Percentiles rank a stretch among this genome's conserved stretches.
Conservation (phyloP, 1,140 invertebrate species). For the Augochlora pura region DNA sequence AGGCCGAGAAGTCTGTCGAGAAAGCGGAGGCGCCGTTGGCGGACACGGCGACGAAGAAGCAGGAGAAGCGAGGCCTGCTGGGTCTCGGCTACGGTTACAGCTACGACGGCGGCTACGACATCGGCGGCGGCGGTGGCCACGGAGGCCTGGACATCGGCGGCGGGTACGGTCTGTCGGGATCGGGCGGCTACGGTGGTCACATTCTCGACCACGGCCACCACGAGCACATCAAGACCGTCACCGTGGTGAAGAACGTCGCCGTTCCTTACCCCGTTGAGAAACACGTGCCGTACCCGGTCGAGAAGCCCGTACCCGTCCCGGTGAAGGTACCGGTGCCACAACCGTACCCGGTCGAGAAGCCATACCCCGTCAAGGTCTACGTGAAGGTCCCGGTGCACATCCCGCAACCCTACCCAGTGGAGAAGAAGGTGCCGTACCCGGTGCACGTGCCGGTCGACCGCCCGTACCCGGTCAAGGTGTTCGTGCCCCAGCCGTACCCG, state of each 20-base stretch:
- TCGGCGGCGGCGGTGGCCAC: conserved; percentile 76
- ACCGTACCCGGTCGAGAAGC: conserved; percentile 79
- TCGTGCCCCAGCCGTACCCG: conserved; percentile 86
- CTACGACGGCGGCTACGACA: conserved; percentile 82
- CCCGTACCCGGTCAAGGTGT: conserved; percentile 84
- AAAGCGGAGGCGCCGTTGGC: conserved; percentile 78
- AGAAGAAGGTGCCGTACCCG: conserved; percentile 75
- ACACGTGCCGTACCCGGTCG: conserved; percentile 74
- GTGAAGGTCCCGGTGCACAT: conserved; percentile 86
- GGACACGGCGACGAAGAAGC: conserved; percentile 80
- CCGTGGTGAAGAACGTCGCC: conserved; percentile 84
- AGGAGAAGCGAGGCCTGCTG: conserved; percentile 83
- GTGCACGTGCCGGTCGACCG: conserved; percentile 81
- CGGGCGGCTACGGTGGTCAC: conserved; percentile 68
- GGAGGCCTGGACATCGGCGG: too few species aligned
- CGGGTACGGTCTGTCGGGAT: conserved; percentile 60
- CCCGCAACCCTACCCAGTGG: conserved; percentile 79
- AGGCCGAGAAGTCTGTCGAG: conserved; percentile 82
- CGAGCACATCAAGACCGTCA: conserved; percentile 86
- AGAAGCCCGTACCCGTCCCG: conserved; percentile 73
- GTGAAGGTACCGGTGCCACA: conserved; percentile 85
- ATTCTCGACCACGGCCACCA: conserved; percentile 66
- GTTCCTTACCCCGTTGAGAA: conserved; percentile 78
- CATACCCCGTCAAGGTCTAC: conserved; percentile 75
- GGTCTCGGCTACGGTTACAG: conserved; percentile 83